A percentile compares a stretch with the other conserved stretches of the same genome.
Conservation (phyloP, 2,888 invertebrate species). For the Rotaria magnacalcarata region DNA sequence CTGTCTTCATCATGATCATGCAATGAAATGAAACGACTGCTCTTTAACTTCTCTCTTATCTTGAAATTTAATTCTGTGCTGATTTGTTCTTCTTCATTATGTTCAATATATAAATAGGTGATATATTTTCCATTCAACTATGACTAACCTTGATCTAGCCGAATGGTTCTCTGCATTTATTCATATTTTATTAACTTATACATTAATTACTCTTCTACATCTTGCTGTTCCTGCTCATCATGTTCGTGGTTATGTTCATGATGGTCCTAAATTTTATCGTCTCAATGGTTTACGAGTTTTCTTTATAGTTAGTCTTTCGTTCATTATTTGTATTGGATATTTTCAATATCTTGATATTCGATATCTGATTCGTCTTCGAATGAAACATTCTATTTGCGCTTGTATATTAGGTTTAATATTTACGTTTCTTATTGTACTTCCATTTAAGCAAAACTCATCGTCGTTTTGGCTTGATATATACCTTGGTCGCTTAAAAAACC, state of each 20-base stretch:
- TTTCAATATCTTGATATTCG: neutral
- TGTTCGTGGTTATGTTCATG: neutral
- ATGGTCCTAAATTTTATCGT: neutral
- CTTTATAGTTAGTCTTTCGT: neutral
- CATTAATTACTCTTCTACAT: neutral
- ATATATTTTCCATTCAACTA: neutral
- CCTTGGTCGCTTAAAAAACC: neutral
- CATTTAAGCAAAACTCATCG: neutral
- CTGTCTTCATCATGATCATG: neutral
- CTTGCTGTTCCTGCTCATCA: neutral
- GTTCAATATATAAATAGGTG: neutral
- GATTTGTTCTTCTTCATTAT: neutral
- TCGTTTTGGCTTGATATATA: conserved; percentile 1
- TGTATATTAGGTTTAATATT: neutral
- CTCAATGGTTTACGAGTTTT: neutral
- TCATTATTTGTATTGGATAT: neutral
- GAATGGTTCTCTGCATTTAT: neutral
- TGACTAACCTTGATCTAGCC: neutral
- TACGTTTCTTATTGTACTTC: neutral
- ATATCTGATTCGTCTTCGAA: neutral
- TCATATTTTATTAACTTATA: neutral
- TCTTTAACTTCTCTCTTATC: neutral
- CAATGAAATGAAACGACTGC: neutral
- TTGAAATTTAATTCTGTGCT: neutral
- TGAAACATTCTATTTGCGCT: neutral